Base-by-base conservation (phyloP, 2,888 invertebrate genomes). In the Perizoma flavofasciatum region DNA sequence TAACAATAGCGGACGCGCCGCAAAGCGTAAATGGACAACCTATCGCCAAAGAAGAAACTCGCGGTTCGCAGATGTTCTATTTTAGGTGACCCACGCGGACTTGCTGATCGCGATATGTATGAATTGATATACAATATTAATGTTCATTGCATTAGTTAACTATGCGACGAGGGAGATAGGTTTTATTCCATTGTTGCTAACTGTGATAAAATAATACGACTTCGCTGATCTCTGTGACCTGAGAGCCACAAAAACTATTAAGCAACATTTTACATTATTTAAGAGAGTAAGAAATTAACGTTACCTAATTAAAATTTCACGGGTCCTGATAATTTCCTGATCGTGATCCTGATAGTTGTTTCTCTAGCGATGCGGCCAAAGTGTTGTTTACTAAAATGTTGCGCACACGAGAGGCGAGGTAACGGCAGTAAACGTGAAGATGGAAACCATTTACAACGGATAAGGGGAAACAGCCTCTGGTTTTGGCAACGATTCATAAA, bases 61-160 rank as follows among this genome's bases (percentile, higher is more conserved):
- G 67, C 66, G 56, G 62, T 61, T 54, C 66, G 65, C 68, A 70
- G 65, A 68, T 60, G 65, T 71, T 78, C 79, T 82, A 81, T 82
- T 83, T 83, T 68, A 72, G 73, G 72, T 75, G 72, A 75, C 83
- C 82, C 76, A 80, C 82, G 79, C 76, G 74, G 68, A 70, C 69
- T 63, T 62, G 65, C 56, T 1, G 49, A 67, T 66, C 55, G 65
- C 56, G 51, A 64, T 68, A 61, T 52, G 55, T 49, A 51, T 59
- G 59, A 66, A 60, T 62, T 55, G 46, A 35, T 45, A 32, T 37
- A 53, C n/a, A 6, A n/a, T 40, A 32, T 49, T 49, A 7, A n/a
- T 8, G 10, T 10, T 34, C 40, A 37, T 45, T 47, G 34, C 33
- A 47, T 34, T 47, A 47, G 3, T 40, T 41, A 10, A 5, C 39